A percentile compares a stretch with the other conserved stretches of the same genome.
Evolutionary conservation across 2,797 vertebrate species (phyloP).

Genomic region (Falco biarmicus): DNA sequence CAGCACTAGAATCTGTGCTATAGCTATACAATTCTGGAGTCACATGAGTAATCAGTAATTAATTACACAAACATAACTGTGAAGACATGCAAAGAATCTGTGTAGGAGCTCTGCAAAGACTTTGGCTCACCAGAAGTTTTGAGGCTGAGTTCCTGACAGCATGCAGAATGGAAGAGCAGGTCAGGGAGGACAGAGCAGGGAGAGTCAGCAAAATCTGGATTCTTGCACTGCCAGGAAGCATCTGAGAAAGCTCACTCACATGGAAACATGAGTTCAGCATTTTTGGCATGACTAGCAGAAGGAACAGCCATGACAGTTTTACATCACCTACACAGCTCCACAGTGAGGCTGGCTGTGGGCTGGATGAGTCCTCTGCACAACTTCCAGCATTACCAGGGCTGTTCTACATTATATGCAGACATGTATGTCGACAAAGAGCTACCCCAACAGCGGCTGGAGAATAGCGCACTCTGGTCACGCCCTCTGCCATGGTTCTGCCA

Average conservation of each 20-base stretch:
- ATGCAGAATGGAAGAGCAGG: not conserved
- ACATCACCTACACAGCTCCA: not conserved
- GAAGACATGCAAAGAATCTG: conserved; percentile 38
- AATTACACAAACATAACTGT: conserved; percentile 41
- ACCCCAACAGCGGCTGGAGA: not conserved
- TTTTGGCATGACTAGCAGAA: not conserved
- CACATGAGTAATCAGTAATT: conserved; percentile 9
- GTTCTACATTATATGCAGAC: rapidly evolving
- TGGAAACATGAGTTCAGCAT: not conserved
- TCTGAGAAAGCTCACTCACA: not conserved
- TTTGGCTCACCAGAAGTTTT: conserved; percentile 27
- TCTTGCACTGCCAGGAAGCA: not conserved
- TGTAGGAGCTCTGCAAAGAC: conserved; percentile 32
- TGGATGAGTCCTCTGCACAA: not conserved
- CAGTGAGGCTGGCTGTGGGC: not conserved
- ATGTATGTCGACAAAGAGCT: rapidly evolving
- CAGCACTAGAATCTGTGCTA: not conserved
- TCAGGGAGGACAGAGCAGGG: rapidly evolving
- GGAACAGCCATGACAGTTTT: not conserved
- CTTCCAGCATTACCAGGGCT: not conserved
- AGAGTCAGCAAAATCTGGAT: not conserved
- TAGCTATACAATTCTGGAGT: not conserved
- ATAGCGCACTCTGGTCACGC: not conserved
- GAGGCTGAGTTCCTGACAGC: not conserved
- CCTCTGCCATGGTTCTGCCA: not conserved